These are phyloP conservation scores for Brachylomia viminalis DNA, from an alignment of 2,888 invertebrate genomes.

Conservation along the genomic window DNA sequence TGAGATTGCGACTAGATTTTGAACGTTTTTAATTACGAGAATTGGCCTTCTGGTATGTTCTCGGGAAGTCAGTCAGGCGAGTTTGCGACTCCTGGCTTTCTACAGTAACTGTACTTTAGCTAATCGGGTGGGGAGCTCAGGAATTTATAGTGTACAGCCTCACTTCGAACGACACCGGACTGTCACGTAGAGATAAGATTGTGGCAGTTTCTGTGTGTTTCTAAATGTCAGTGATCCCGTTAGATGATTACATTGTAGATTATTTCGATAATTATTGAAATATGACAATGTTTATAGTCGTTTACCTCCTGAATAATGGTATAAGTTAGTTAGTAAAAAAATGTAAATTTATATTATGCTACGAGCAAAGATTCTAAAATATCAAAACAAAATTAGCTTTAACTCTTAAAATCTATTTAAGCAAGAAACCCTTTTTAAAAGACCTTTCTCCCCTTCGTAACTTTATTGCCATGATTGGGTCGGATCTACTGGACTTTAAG, in stretches of 20 bases:
- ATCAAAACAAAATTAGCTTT: too few relatives aligned
- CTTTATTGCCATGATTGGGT: neutral
- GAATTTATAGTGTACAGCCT: constrained; percentile 14
- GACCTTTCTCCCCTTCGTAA: neutral
- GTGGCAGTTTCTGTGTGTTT: neutral
- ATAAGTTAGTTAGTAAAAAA: too few relatives aligned
- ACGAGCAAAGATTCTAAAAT: too few relatives aligned
- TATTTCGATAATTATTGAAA: too few relatives aligned
- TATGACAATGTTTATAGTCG: too few relatives aligned
- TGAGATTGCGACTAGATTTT: too few relatives aligned
- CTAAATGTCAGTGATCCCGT: neutral
- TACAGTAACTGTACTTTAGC: constrained; percentile 26
- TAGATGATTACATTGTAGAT: too few relatives aligned
- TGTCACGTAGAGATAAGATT: constrained; percentile 10
- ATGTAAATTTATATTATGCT: too few relatives aligned
- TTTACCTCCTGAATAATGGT: too few relatives aligned
- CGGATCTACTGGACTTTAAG: neutral
- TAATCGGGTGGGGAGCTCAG: constrained; percentile 22
- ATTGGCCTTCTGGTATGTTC: neutral
- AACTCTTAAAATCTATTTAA: too few relatives aligned
- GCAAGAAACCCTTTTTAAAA: neutral
- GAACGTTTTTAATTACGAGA: too few relatives aligned
- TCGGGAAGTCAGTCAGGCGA: constrained; percentile 4
- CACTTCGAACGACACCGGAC: neutral
- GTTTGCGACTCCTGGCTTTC: constrained; percentile 26